Base-by-base conservation (phyloP, 2,888 invertebrate genomes). In the Arge pagana region DNA sequence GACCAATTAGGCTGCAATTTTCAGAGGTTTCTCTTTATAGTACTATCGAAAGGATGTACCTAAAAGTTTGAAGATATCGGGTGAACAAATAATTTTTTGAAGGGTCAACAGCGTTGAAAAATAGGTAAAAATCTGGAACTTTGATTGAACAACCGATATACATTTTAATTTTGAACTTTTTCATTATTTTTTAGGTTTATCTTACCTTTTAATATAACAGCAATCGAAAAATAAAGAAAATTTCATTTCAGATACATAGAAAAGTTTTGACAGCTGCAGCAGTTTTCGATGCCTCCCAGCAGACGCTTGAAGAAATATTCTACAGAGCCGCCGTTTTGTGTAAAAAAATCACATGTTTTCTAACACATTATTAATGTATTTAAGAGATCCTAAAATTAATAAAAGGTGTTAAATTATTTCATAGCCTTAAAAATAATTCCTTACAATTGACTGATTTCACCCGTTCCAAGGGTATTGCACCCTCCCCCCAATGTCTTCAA, bases 21-120 rank as follows among this genome's bases (percentile, higher is more conserved):
- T 35, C 13, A 16, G 35, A 35, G 35, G 35, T 35, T 35, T 13
- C 35, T 35, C 35, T 35, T 16, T 13, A 8, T 35, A 35, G 16
- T 35, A 35, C 16, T 35, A 35, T 35, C 35, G 35, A 16, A 35
- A 35, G 48, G 36, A 48, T 48, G 7, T 35, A 48, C 24, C 24
- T 48, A 13, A 23, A 35, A 13, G 33, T 48, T 48, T 4, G 11
- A 35, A 35, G 33, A 6, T 39, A 10, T 3, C 39, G 39, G 3
- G 24, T 24, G 7, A 23, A 39, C 24, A 24, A 39, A 39, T 10
- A 10, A 21, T 7, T 39, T 39, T 39, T 23, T 39, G 7, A 13
- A 18, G 6, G 36, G 3, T 18, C 15, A 11, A 16, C 18, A 36
- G 7, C 8, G 7, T 18, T 8, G 18, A 18, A 36, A 13, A 36